Evolutionary conservation across 2,113 vertebrate genomes (phyloP), one percentile per base, ranked within the genome.

Genomic region (Manacus vitellinus): DNA sequence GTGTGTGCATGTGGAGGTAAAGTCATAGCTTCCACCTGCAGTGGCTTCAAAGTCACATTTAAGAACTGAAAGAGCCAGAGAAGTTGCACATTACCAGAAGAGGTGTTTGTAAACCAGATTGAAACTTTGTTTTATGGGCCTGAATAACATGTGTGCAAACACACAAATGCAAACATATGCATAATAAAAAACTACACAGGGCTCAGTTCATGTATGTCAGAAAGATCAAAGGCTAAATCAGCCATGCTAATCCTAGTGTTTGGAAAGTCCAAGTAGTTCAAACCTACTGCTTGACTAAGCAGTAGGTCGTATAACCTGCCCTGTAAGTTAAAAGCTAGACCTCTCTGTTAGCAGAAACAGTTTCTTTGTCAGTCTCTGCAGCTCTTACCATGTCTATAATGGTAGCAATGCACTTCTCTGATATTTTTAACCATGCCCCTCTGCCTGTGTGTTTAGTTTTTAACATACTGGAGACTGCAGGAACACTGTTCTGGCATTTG

Each of bases 161-260:
- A 47, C 9, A 1, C 31, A 51, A 88, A 54, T 54, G 6, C 46
- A 67, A 85, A 61, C 22, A 14, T 13, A 65, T 8, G 59, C 28
- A 27, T 20, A 56, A 28, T 44, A 63, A 86, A 76, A 89, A 67
- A 21, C 30, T 59, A 35, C 14, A 19, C 39, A 55, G 46, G 33
- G 23, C 11, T 71, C 13, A 14, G 33, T 89, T 87, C 39, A 72
- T 77, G 5, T 25, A 68, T 61, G 24, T 81, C 56, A 92, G 72
- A 63, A 89, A 83, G 62, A 80, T 85, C 37, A 67, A 76, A 86
- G 54, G 12, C 25, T 70, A 55, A 81, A 41, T 83, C 72, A 78
- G 1, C 28, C 8, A 4, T 2, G 1, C 49, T 85, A 71, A 51
- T 75, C 72, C 28, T 68, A 15, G 37, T 63, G 31, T 68, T 54